Evolutionary conservation across 2,113 vertebrate species (phyloP), one percentile per base, ranked within the genome.

Genomic region (Malurus elegans): DNA sequence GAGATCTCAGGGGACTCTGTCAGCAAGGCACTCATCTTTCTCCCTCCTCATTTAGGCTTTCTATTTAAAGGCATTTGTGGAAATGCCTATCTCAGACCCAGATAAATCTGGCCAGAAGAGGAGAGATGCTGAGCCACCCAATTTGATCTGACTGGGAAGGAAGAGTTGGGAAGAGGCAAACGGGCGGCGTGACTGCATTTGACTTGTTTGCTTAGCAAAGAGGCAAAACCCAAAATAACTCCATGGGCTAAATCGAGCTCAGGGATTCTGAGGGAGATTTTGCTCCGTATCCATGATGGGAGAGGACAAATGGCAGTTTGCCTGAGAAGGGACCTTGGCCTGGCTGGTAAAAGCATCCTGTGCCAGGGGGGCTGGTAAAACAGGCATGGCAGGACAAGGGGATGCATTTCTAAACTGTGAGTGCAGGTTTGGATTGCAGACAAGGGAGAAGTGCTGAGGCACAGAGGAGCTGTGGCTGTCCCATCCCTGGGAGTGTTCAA

Each of bases 11-110:
- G 78, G 53, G 85, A 92, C 58, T 84, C 57, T 87, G 47, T 74
- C 65, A 79, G 84, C 42, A 80, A 86, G 75, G 48, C 67, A 21
- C 47, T 94, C 7, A 2, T 78, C 83, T 61, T 66, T 26, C 65
- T 90, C 57, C 57, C 26, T 71, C 85, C 81, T 81, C 75, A 74
- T 48, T 66, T 44, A 81, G 61, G 44, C 47, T 90, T 78, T 45
- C 90, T 96, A 87, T 90, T 94, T 94, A 84, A 94, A 96, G 87
- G 66, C 61, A 48, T 72, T 45, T 84, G 87, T 89, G 81, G 92
- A 84, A 94, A 87, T 61, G 88, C 51, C n/a, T 61, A 4, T 61
- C 75, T 86, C 56, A 60, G 90, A 32, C 80, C 76, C 89, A 90
- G 86, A 62, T 86, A 95, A 76, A 88, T 80, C 65, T 51, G 87